phyloP scores from a whole-genome alignment of 2,113 vertebrate genomes.

The Amblyornis subalaris region DNA sequence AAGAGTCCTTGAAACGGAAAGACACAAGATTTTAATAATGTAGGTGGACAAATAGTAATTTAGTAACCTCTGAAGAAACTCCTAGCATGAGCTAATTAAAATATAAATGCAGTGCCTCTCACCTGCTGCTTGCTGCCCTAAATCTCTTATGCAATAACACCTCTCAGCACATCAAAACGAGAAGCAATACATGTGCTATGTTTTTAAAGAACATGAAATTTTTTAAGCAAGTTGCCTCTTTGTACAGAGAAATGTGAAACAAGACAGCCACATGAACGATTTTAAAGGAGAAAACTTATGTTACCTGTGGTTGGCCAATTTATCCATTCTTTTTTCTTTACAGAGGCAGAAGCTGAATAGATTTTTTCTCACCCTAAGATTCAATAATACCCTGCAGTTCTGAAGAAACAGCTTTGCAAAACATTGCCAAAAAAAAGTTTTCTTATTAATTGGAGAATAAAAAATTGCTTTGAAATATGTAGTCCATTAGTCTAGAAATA shows the following conservation, averaged over 20 bases:
- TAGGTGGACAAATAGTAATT: constrained; percentile 45
- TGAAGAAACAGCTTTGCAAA: neutral
- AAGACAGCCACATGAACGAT: neutral
- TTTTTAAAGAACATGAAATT: neutral
- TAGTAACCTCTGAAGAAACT: constrained; percentile 25
- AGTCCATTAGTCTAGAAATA: neutral
- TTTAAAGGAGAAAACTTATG: neutral
- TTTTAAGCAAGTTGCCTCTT: neutral
- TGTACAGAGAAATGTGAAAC: neutral
- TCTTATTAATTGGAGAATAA: neutral
- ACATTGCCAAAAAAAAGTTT: neutral
- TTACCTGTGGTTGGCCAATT: neutral
- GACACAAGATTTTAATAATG: neutral
- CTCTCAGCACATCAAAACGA: neutral
- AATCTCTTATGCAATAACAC: neutral
- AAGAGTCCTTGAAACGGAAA: neutral
- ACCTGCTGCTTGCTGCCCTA: constrained; percentile 21
- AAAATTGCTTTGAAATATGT: neutral
- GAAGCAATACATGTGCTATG: neutral
- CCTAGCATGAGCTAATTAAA: constrained; percentile 46
- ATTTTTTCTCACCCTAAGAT: neutral
- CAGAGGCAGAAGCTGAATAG: neutral
- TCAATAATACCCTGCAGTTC: neutral
- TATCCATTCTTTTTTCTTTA: neutral
- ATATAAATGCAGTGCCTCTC: neutral